Base-by-base conservation (phyloP, 2,888 invertebrate species). In the Drosophila borborema region DNA sequence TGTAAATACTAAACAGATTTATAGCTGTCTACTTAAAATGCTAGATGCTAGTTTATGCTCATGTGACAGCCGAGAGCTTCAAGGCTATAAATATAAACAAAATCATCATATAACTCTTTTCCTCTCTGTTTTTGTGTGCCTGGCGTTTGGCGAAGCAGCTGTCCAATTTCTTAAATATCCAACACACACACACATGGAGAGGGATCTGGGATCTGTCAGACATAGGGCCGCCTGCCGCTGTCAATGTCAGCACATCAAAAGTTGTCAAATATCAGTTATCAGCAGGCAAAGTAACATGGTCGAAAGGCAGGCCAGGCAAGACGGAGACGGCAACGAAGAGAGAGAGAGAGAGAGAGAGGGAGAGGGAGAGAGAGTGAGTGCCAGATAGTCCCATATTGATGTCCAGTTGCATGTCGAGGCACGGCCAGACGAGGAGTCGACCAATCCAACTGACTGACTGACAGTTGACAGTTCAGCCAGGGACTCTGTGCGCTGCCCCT, bases 191-290 rank as follows among this genome's bases (percentile, higher is more conserved):
- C 46, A 23, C 10, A 60, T 28, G 14, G 5, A 18, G 31, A 43
- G 51, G 23, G 43, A 49, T 49, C 72, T 77, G 63, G 53, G 73
- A 77, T 69, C 61, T 64, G 43, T 49, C 79, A 75, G 78, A 78
- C 77, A 34, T 34, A 71, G 74, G 74, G 83, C 86, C 86, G 86
- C 86, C 84, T 76, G 78, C 72, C 69, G 81, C 74, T 80, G 88
- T 88, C 89, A 85, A 89, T 81, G 89, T 86, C 90, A 87, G 86
- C 85, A 85, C 86, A 82, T 86, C 90, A 90, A 86, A 86, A 90
- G 90, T 88, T 86, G 86, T 86, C 86, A 86, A 86, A 86, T 86
- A 90, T 88, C 88, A 90, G 86, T 86, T 86, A 89, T 86, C 86
- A 87, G 88, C 86, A 77, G 76, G 81, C 82, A 74, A 82, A 82